phyloP scores from a whole-genome alignment of 1,140 invertebrate genomes.

The Littorina saxatilis region DNA sequence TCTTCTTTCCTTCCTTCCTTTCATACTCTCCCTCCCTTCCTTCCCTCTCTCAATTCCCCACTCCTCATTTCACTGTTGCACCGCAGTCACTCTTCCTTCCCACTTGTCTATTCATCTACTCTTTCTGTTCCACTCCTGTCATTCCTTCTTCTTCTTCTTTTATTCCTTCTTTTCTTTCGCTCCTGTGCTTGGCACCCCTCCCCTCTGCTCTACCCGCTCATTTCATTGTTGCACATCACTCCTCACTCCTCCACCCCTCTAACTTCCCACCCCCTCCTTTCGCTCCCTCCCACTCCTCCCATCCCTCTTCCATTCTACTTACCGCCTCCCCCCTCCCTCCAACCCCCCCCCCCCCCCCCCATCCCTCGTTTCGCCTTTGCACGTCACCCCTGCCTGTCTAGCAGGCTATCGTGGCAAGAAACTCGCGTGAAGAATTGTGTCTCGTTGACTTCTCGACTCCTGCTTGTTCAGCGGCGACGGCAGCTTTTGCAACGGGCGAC shows the following conservation, averaged over 20 bases:
- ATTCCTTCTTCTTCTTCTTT: too few species aligned
- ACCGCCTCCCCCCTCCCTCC: not conserved
- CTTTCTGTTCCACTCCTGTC: too few species aligned
- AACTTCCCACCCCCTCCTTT: not conserved
- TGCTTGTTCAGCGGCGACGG: not conserved
- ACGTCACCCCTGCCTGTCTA: not conserved
- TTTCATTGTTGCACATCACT: not conserved
- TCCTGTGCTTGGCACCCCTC: not conserved
- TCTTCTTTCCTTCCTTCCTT: not conserved
- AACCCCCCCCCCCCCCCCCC: not conserved
- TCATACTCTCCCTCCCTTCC: not conserved
- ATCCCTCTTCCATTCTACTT: not conserved
- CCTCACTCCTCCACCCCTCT: not conserved
- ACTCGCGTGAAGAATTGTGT: not conserved
- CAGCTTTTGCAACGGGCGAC: not conserved
- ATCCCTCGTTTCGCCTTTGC: not conserved
- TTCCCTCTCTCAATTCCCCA: not conserved
- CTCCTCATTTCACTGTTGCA: not conserved
- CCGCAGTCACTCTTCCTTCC: not conserved
- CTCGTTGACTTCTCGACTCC: slow-evolving; percentile 21
- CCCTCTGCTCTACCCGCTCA: too few species aligned
- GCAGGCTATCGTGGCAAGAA: too few species aligned
- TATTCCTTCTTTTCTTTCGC: not conserved
- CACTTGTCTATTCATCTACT: not conserved
- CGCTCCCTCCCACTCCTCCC: not conserved